Evolutionary conservation across 2,888 invertebrate genomes (phyloP), one percentile per base, ranked within the genome.

Genomic region (Entomobrya proxima): DNA sequence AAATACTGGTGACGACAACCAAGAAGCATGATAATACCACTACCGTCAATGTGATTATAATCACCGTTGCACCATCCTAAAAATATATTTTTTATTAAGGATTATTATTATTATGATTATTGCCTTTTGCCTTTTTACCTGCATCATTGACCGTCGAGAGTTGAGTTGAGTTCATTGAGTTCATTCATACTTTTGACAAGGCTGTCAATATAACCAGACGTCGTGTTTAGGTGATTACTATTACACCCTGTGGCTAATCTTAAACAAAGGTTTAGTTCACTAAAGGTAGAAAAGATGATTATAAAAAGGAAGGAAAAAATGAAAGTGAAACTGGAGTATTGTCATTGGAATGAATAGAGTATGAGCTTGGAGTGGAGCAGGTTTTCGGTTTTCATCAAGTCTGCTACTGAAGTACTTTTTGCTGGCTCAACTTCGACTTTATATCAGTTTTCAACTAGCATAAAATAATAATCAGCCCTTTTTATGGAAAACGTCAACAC

Each of bases 81-180:
- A 67, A 37, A 67, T 67, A 21, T 40, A 15, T 61, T 61, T 61
- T 61, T 61, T 61, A 61, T 61, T 61, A 9, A 13, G 6, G 61
- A 30, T 15, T 61, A 61, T 52, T 61, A 61, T 61, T 61, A 61
- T 61, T 27, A 27, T 30, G 6, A 30, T 32, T 11, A n/a, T n/a
- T n/a, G n/a, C n/a, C n/a, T n/a, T n/a, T n/a, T n/a, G n/a, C n/a
- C n/a, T n/a, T n/a, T n/a, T n/a, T n/a, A n/a, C n/a, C n/a, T n/a
- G n/a, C n/a, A n/a, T n/a, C n/a, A n/a, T n/a, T n/a, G n/a, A n/a
- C n/a, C n/a, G n/a, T n/a, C n/a, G n/a, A n/a, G n/a, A n/a, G n/a
- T n/a, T n/a, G n/a, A n/a, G n/a, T n/a, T n/a, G n/a, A 27, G 15
- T 61, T 27, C 30, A 32, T 61, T 61, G 6, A 32, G 24, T 61